Evolutionary conservation across 2,888 invertebrate species (phyloP).

Genomic region (Girardia tigrina): DNA sequence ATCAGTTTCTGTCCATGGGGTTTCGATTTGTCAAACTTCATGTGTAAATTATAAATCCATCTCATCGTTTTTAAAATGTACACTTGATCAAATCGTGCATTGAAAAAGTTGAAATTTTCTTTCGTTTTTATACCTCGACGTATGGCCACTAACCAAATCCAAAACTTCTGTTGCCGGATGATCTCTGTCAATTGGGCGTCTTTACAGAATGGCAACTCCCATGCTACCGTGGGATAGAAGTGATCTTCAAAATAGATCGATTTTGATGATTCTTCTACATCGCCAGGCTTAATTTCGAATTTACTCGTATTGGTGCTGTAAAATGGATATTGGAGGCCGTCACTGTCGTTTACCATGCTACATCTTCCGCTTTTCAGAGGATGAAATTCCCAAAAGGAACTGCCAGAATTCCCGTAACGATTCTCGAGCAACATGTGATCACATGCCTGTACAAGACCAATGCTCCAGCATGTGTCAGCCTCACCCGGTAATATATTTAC

Average conservation of each 20-base stretch:
- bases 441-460: conserved; percentile 35
- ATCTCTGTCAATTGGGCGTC: conserved; percentile 30
- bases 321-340: conserved; percentile 36
- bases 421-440: conserved; percentile 35
- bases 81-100: conserved; percentile 25
- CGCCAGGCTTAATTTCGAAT: conserved; percentile 29
- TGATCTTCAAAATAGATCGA: conserved; percentile 35
- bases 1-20: conserved; percentile 30
- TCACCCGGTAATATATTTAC: conserved; percentile 33
- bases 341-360: conserved; percentile 35
- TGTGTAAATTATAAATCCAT: conserved; percentile 35
- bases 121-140: neutral
- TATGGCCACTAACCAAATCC: conserved; percentile 36
- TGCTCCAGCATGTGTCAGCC: conserved; percentile 32
- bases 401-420: conserved; percentile 33
- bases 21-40: conserved; percentile 34
- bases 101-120: conserved; percentile 15
- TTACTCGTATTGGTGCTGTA: conserved; percentile 34
- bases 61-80: conserved; percentile 32
- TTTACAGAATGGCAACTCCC: conserved; percentile 33
- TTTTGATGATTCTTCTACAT: conserved; percentile 27
- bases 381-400: conserved; percentile 35
- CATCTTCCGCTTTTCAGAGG: conserved; percentile 33
- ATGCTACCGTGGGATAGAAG: conserved; percentile 36
- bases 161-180: conserved; percentile 33